phyloP scores from a whole-genome alignment of 2,888 invertebrate species.

The Microctonus aethiopoides region DNA sequence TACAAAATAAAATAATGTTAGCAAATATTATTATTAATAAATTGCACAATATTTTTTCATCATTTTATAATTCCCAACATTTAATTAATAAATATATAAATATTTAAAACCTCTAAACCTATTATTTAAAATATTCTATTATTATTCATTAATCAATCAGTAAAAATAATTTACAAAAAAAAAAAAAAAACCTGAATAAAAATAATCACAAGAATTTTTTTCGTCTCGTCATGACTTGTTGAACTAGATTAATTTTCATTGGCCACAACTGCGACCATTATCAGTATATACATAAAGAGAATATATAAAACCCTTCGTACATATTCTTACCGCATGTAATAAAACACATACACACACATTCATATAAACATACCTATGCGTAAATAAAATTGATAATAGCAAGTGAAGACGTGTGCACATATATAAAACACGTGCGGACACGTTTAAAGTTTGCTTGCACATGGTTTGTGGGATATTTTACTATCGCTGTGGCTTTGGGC shows the following conservation, averaged over 20 bases:
- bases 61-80: not conserved
- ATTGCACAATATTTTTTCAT: too few species aligned
- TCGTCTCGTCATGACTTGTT: constrained; percentile 1
- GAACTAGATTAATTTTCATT: constrained; percentile 32
- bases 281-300: not conserved
- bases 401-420: not conserved
- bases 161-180: too few species aligned
- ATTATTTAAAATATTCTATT: too few species aligned
- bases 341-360: too few species aligned
- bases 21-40: too few species aligned
- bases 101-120: not conserved
- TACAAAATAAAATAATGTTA: too few species aligned
- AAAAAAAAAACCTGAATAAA: too few species aligned
- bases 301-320: not conserved
- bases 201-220: not conserved
- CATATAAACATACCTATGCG: not conserved
- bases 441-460: not conserved
- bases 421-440: constrained; percentile 2
- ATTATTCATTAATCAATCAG: too few species aligned
- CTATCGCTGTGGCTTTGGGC: constrained; percentile 3
- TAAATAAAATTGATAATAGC: not conserved
- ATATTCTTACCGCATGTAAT: not conserved
- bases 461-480: not conserved
- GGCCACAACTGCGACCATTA: constrained; percentile 10
- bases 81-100: not conserved